Evolutionary conservation across 2,113 vertebrate genomes (phyloP), one percentile per base, ranked within the genome.

Genomic region (Percina caprodes): DNA sequence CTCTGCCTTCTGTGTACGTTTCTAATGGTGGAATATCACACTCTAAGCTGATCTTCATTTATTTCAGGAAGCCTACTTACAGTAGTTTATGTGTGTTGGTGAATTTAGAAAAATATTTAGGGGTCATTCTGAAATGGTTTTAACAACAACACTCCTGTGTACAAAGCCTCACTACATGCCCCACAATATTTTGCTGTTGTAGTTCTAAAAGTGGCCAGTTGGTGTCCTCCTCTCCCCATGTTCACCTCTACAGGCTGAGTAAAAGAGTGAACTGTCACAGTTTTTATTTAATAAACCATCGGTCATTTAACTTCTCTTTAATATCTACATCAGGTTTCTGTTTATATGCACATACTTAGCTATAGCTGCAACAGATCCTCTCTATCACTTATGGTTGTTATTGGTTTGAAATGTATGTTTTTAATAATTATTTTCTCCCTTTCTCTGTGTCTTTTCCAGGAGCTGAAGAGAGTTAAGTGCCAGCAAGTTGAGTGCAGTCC

Each of bases 141-240:
- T 49, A 15, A 56, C 5, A 39, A 39, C 4, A 74, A 15, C 59
- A n/a, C 24, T 74, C 12, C 30, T 65, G 13, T 76, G 79, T 46
- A 11, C 60, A 75, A 65, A 65, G 72, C 73, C 24, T 59, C 39
- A 48, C 65, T 6, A n/a, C 39, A 26, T 13, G 1, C 23, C 79
- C 78, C 33, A 16, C 73, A 54, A 65, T 86, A 86, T 83, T 88
- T 91, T 75, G 77, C 73, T 65, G 83, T 45, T 94, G 95, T 94
- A 95, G 92, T 95, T 93, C 92, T 87, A 76, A 54, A 85, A 87
- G 91, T 69, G 76, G 26, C 94, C 95, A 95, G 95, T 94, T 95
- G 93, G 95, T 94, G 94, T 95, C 94, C 59, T 91, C 89, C 79
- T 96, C 66, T 86, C 76, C 48, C 85, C 82, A 18, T 71, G 87